These are phyloP conservation scores for Pitangus sulphuratus DNA, from an alignment of 2,797 vertebrate genomes.

Conservation along the genomic window DNA sequence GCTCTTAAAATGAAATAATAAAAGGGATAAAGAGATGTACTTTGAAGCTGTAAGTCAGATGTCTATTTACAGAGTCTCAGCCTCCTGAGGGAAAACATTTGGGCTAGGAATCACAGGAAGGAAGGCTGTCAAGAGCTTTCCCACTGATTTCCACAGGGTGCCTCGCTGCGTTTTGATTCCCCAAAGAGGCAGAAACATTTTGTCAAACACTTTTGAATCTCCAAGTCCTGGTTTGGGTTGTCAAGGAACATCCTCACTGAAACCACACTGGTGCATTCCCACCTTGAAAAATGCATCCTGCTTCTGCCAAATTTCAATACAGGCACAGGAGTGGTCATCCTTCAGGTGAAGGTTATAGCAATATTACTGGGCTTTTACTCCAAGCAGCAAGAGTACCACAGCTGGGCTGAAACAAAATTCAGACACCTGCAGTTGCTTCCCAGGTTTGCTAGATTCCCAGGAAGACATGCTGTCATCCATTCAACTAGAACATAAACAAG, in stretches of 20 bases:
- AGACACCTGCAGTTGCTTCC: neutral
- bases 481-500: conserved; percentile 38
- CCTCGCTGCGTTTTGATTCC: neutral
- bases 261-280: neutral
- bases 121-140: neutral
- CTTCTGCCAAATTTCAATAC: neutral
- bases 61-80: neutral
- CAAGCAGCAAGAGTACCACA: conserved; percentile 9
- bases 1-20: neutral
- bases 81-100: neutral
- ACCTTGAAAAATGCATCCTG: neutral
- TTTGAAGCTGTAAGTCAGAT: neutral
- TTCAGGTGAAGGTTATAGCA: neutral
- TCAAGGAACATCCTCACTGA: neutral
- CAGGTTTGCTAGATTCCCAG: neutral
- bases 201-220: neutral
- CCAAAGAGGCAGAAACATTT: neutral
- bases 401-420: neutral
- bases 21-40: neutral
- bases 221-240: neutral
- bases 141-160: neutral
- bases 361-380: neutral
- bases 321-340: neutral
- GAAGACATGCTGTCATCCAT: neutral
- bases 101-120: neutral